These are phyloP conservation scores for Nomada fucata DNA, from an alignment of 2,888 invertebrate genomes.

Conservation along the genomic window DNA sequence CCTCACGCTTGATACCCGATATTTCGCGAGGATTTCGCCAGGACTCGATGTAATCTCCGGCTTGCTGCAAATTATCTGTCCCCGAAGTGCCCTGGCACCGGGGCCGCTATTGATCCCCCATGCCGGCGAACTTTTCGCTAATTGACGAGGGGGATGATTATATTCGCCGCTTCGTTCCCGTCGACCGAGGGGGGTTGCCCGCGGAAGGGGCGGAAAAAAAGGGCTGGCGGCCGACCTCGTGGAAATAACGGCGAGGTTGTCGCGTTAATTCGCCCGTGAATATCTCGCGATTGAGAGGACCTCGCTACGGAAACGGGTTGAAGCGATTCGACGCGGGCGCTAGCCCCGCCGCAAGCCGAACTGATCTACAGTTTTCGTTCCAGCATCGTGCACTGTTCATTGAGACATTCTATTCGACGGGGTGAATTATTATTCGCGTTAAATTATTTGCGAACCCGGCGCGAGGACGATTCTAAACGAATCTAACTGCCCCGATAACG, in stretches of 20 bases:
- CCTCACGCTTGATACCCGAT: constrained; percentile 16
- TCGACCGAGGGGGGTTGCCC: neutral
- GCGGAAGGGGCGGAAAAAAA: neutral
- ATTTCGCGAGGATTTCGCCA: constrained; percentile 21
- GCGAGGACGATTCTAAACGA: neutral
- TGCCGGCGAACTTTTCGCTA: constrained; percentile 13
- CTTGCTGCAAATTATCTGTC: constrained; percentile 14
- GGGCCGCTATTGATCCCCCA: neutral
- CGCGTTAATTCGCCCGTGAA: constrained; percentile 23
- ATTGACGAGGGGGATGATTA: constrained; percentile 16
- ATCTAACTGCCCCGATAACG: no score
- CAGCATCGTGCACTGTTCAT: no score
- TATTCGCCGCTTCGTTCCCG: neutral
- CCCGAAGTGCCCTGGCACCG: neutral
- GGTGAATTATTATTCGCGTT: no score
- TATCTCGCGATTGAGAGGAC: neutral
- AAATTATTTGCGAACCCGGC: neutral
- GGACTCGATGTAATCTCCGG: constrained; percentile 25
- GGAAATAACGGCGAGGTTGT: neutral
- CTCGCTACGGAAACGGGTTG: neutral
- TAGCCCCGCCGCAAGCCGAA: neutral
- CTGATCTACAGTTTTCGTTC: neutral
- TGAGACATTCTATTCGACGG: no score
- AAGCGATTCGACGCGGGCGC: neutral
- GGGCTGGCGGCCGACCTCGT: neutral